These are phyloP conservation scores for Luscinia luscinia DNA, from an alignment of 2,797 vertebrate species.

Conservation along the genomic window DNA sequence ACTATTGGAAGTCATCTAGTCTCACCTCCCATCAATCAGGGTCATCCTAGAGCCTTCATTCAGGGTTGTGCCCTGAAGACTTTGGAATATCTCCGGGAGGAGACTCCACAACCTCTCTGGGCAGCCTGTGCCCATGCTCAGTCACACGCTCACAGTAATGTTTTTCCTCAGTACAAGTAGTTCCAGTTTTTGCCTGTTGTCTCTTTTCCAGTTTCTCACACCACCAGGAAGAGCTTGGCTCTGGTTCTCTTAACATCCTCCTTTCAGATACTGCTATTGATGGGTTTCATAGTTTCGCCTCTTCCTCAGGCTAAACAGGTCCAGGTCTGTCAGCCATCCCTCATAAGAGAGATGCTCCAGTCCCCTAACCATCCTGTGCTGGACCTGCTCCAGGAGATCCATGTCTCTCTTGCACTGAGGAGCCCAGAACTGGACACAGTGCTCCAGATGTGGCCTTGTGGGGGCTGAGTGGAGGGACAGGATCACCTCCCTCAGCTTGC, in stretches of 20 bases:
- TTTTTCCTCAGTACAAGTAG: not conserved
- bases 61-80: not conserved
- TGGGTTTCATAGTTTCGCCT: not conserved
- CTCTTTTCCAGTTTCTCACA: not conserved
- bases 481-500: accelerated
- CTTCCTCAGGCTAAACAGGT: not conserved
- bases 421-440: not conserved
- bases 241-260: no score
- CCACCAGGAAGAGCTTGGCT: not conserved
- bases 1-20: not conserved
- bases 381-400: not conserved
- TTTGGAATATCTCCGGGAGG: not conserved
- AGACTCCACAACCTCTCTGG: not conserved
- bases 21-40: not conserved
- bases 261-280: not conserved
- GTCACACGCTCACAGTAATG: not conserved
- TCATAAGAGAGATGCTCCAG: not conserved
- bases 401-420: not conserved
- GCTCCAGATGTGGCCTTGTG: not conserved
- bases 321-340: not conserved
- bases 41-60: not conserved
- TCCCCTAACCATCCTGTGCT: not conserved
- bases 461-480: not conserved
- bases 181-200: not conserved
- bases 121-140: not conserved